phyloP scores from a whole-genome alignment of 2,888 invertebrate species.

The Lysandra bellargus region DNA sequence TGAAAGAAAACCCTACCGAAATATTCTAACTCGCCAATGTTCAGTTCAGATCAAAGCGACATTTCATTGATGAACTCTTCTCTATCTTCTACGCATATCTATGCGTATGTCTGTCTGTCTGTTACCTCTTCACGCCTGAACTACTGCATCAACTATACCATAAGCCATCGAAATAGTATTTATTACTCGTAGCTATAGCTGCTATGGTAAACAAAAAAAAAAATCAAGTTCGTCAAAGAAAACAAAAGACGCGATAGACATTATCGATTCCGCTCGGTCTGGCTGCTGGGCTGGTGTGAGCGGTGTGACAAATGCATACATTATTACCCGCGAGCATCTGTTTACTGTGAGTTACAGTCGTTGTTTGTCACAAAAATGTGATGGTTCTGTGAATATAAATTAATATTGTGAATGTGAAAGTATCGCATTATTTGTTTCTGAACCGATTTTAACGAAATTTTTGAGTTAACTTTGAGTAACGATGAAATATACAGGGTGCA shows the following conservation, averaged over 20 bases:
- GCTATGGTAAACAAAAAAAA: background rate
- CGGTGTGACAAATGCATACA: slow-evolving; percentile 44
- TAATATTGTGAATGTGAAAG: too few relatives aligned
- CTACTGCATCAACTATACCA: background rate
- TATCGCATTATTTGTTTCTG: background rate
- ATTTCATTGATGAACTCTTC: too few relatives aligned
- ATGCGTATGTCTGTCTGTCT: background rate
- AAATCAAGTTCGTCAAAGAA: slow-evolving; percentile 5
- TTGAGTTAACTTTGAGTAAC: background rate
- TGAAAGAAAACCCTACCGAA: too few relatives aligned
- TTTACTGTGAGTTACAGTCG: slow-evolving; percentile 36
- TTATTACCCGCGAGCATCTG: slow-evolving; percentile 44
- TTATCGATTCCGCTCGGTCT: slow-evolving; percentile 40
- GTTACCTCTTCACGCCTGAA: background rate
- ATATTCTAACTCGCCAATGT: too few relatives aligned
- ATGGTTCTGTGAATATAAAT: background rate
- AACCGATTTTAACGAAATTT: background rate
- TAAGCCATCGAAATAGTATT: too few relatives aligned
- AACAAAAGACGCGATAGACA: slow-evolving; percentile 28
- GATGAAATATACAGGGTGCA: too few relatives aligned
- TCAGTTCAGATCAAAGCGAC: too few relatives aligned
- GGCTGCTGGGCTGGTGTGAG: slow-evolving; percentile 25
- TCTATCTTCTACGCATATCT: too few relatives aligned
- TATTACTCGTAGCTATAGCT: too few relatives aligned
- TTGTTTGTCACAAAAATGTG: slow-evolving; percentile 4